Conservation (phyloP, 2,888 invertebrate species). For the Cryptophagus acutangulus region DNA sequence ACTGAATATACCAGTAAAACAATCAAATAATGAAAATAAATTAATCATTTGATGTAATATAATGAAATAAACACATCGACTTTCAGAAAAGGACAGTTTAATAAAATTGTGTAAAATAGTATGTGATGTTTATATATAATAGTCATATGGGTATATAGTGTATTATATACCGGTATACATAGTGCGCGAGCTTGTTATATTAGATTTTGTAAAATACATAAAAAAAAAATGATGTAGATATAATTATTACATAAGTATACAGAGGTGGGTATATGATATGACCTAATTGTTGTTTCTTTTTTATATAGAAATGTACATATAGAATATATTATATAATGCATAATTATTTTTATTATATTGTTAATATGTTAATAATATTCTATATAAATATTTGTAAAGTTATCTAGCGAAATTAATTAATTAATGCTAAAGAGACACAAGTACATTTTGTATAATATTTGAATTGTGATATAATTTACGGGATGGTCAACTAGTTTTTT, state of each 20-base stretch:
- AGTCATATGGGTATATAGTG: slow-evolving; percentile 17
- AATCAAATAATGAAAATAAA: no score
- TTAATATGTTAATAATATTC: no score
- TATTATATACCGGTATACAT: slow-evolving; percentile 25
- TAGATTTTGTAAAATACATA: no score
- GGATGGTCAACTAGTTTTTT: no score
- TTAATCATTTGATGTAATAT: no score
- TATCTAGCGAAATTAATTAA: slow-evolving; percentile 46
- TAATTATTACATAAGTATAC: slow-evolving; percentile 27
- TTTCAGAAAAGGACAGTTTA: slow-evolving; percentile 15
- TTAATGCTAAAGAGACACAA: slow-evolving; percentile 26
- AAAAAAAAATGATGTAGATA: no score
- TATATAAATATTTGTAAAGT: slow-evolving; percentile 42
- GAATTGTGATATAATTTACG: no score
- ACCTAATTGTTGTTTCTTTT: slow-evolving; percentile 32
- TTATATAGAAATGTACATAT: slow-evolving; percentile 10
- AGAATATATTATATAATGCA: no score
- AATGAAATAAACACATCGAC: slow-evolving; percentile 13
- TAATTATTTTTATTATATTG: no score
- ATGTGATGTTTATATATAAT: slow-evolving; percentile 26
- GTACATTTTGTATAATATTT: no score
- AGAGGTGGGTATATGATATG: slow-evolving; percentile 34
- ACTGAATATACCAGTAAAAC: no score
- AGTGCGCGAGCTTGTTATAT: no score
- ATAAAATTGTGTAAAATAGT: slow-evolving; percentile 20